phyloP scores from a whole-genome alignment of 2,888 invertebrate species.

The Lepidocyrtinus sp. region DNA sequence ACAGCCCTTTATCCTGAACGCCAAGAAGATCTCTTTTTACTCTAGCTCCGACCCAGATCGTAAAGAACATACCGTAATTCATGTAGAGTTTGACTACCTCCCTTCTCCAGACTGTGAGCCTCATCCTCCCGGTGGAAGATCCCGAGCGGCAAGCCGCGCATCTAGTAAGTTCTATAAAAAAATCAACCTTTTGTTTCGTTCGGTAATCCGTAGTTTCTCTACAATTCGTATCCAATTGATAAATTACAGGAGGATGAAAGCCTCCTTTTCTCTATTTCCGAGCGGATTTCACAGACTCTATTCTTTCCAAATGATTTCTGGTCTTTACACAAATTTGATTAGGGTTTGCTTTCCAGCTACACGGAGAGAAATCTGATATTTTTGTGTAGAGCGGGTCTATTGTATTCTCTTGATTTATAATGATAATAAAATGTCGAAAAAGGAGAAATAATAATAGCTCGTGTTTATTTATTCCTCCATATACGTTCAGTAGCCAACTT shows the following conservation, averaged over 20 bases:
- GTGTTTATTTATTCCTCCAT: not conserved
- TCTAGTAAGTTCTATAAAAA: conserved; percentile 57
- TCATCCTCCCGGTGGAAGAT: conserved; percentile 62
- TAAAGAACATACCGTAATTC: conserved; percentile 65
- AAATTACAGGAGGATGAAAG: too few relatives aligned
- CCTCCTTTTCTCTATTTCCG: too few relatives aligned
- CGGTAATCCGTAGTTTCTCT: too few relatives aligned
- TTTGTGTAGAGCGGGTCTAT: not conserved
- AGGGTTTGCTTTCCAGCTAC: too few relatives aligned
- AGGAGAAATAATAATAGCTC: not conserved
- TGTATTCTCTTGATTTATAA: not conserved
- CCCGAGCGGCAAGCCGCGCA: conserved; percentile 57
- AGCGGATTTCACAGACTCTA: too few relatives aligned
- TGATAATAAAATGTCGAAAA: not conserved
- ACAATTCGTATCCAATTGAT: too few relatives aligned
- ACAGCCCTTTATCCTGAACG: conserved; percentile 66
- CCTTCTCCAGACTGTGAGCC: conserved; percentile 62
- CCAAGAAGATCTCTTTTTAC: conserved; percentile 65
- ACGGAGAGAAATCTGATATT: not conserved
- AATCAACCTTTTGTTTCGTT: conserved; percentile 44
- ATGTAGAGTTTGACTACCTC: conserved; percentile 67
- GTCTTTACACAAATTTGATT: conserved; percentile 1
- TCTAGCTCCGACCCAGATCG: conserved; percentile 62
- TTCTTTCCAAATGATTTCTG: not conserved
- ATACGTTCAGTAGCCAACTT: not conserved